A percentile compares a stretch with the other conserved stretches of the same genome.
phyloP scores from a whole-genome alignment of 2,797 vertebrate species.

The Chaenodraco wilsoni region DNA sequence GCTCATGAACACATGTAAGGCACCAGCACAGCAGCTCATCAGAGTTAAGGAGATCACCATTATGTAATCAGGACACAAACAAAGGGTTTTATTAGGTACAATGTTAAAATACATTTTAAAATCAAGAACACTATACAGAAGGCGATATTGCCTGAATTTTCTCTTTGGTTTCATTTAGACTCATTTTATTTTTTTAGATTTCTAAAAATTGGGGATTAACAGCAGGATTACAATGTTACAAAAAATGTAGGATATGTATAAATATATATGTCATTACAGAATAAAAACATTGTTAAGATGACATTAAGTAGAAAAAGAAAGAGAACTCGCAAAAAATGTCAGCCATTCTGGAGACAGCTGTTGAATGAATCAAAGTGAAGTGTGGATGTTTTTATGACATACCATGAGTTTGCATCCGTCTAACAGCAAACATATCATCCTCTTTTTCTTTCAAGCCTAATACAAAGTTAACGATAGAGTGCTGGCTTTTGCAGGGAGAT shows the following conservation, averaged over 20 bases:
- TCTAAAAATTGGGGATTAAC: too few species aligned
- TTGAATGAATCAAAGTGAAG: neutral
- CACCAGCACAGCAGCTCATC: neutral
- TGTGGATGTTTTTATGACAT: neutral
- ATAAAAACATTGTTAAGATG: too few species aligned
- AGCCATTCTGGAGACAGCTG: neutral
- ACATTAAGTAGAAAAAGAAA: neutral
- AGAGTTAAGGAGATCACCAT: neutral
- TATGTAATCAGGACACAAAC: too few species aligned
- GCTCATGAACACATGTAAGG: slow-evolving; percentile 35
- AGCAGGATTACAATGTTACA: too few species aligned
- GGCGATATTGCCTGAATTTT: too few species aligned
- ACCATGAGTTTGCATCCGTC: neutral
- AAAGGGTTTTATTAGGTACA: too few species aligned
- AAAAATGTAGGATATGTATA: neutral
- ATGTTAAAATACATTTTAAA: too few species aligned
- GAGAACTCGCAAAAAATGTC: neutral
- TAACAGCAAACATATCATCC: neutral
- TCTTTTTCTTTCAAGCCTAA: neutral
- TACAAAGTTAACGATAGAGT: neutral
- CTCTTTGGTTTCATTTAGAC: too few species aligned
- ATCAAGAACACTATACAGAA: too few species aligned
- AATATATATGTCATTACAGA: neutral
- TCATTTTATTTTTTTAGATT: too few species aligned
- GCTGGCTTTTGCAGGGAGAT: slow-evolving; percentile 34